Evolutionary conservation across 1,140 invertebrate genomes (phyloP).

Genomic region (Callitettix versicolor): DNA sequence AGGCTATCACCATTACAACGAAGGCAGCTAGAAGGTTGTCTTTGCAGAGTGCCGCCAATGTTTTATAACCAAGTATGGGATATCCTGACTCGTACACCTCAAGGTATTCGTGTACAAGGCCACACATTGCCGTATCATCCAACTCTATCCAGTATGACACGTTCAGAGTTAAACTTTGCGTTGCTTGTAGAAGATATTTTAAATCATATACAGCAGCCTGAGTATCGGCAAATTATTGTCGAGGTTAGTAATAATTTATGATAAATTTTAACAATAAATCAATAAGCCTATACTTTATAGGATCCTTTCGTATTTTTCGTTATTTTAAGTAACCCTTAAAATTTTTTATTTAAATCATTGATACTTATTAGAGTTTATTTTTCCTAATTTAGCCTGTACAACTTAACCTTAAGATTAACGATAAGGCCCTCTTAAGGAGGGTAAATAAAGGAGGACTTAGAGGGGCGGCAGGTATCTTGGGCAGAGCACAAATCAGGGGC

Average conservation of each 20-base stretch:
- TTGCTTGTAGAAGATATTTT: constrained; percentile 87
- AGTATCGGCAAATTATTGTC: constrained; percentile 89
- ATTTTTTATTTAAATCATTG: neutral
- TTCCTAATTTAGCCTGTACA: neutral
- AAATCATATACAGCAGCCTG: constrained; percentile 74
- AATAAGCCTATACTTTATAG: neutral
- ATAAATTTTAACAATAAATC: neutral
- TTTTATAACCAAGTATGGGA: constrained; percentile 97
- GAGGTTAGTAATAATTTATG: constrained; percentile 43
- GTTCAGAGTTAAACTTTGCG: constrained; percentile 94
- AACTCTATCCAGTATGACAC: constrained; percentile 89
- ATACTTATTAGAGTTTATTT: neutral
- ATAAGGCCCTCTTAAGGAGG: too few relatives aligned
- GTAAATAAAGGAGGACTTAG: too few relatives aligned
- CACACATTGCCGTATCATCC: constrained; percentile 80
- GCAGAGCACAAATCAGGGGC: too few relatives aligned
- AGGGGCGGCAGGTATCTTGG: too few relatives aligned
- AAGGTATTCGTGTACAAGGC: constrained; percentile 78
- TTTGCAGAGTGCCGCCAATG: constrained; percentile 85
- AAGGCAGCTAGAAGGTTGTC: constrained; percentile 85
- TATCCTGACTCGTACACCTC: constrained; percentile 74
- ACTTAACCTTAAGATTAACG: too few relatives aligned
- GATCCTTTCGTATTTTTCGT: neutral
- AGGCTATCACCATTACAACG: constrained; percentile 64
- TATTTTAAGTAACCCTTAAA: neutral